Evolutionary conservation across 1,140 invertebrate genomes (phyloP).

Genomic region (Venustaconcha ellipsiformis): DNA sequence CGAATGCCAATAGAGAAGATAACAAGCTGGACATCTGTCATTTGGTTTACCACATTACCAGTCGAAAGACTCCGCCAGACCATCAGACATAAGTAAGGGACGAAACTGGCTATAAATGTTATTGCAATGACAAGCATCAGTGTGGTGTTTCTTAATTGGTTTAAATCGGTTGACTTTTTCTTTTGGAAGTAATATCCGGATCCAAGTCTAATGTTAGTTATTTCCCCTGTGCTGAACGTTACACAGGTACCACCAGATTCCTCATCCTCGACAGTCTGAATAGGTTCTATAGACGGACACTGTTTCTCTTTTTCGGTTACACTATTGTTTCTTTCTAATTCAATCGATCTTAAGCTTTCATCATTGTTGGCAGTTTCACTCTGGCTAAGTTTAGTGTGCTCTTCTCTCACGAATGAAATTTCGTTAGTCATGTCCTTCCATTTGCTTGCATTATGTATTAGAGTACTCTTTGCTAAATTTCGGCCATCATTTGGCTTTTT

Average conservation of each 20-base stretch:
- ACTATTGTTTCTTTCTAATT: no score
- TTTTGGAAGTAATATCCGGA: not conserved
- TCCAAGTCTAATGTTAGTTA: not conserved
- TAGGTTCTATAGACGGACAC: not conserved
- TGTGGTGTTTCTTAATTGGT: constrained; percentile 11
- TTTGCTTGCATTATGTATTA: no score
- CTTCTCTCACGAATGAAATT: no score
- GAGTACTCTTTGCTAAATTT: no score
- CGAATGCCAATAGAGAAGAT: constrained; percentile 35
- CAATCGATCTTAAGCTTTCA: no score
- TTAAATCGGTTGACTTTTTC: not conserved
- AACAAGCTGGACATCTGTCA: constrained; percentile 29
- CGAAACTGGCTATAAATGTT: constrained; percentile 25
- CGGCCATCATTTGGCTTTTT: not conserved
- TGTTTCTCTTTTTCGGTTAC: not conserved
- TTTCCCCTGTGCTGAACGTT: not conserved
- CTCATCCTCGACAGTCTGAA: not conserved
- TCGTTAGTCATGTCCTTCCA: no score
- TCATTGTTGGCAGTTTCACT: no score
- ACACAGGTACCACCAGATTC: not conserved
- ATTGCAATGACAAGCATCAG: constrained; percentile 28
- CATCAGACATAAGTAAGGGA: constrained; percentile 10
- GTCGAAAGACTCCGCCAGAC: constrained; percentile 7
- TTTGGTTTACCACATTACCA: constrained; percentile 1
- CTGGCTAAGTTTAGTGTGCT: no score